These are phyloP conservation scores for Stigmatopora argus DNA, from an alignment of 2,113 vertebrate genomes.

Conservation along the genomic window DNA sequence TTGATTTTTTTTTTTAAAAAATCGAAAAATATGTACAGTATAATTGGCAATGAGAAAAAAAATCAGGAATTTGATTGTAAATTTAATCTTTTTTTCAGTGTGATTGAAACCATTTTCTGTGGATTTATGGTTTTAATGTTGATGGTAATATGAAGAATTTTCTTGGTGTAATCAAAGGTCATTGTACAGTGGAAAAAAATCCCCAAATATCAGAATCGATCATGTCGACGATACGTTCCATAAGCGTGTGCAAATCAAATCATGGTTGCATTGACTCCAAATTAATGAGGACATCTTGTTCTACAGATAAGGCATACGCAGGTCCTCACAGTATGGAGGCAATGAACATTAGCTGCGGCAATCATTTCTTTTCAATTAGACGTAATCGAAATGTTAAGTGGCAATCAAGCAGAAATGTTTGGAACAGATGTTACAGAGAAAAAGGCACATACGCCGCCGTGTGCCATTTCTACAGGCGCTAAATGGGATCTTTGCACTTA, in stretches of 20 bases:
- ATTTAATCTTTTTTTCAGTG: no score
- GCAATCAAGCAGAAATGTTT: constrained; percentile 16
- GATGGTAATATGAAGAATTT: no score
- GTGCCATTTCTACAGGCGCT: constrained; percentile 7
- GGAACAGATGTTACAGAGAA: constrained; percentile 42
- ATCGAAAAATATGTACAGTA: no score
- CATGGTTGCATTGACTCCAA: neutral
- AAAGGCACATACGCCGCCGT: neutral
- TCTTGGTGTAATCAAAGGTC: no score
- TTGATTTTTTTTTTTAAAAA: no score
- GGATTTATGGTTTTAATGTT: no score
- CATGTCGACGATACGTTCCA: no score
- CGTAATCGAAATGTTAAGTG: constrained; percentile 11
- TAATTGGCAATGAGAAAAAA: no score
- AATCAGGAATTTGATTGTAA: no score
- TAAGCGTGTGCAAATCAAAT: neutral
- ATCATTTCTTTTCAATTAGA: constrained; percentile 33
- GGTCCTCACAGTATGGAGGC: constrained; percentile 25
- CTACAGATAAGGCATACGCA: neutral
- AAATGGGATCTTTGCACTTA: constrained; percentile 23
- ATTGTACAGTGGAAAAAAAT: no score
- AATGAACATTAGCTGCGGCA: constrained; percentile 32
- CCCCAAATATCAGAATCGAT: no score
- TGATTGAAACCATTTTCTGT: no score
- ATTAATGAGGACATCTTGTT: neutral